phyloP scores from a whole-genome alignment of 2,797 vertebrate genomes.

The Eupleurogrammus muticus region DNA sequence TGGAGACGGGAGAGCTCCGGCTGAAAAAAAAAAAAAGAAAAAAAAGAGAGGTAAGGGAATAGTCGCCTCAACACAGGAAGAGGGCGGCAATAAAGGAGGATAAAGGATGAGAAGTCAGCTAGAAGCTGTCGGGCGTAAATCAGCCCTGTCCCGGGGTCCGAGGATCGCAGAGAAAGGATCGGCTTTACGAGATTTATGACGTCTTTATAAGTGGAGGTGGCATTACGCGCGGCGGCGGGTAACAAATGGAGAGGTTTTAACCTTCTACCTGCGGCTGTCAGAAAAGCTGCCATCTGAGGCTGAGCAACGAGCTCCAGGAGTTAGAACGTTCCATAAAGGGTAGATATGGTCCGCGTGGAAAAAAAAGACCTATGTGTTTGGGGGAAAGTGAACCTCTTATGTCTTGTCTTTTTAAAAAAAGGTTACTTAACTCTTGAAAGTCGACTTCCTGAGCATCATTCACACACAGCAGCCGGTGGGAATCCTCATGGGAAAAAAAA shows the following conservation, averaged over 20 bases:
- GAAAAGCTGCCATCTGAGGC: slow-evolving; percentile 46
- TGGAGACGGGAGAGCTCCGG: slow-evolving; percentile 43
- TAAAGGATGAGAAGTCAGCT: slow-evolving; percentile 73
- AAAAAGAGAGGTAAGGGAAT: slow-evolving; percentile 60
- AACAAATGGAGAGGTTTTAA: slow-evolving; percentile 76
- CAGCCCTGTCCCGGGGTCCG: slow-evolving; percentile 52
- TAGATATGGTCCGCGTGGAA: slow-evolving; percentile 42
- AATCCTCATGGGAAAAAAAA: slow-evolving; percentile 49
- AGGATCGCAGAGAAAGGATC: slow-evolving; percentile 47
- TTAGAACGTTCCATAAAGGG: slow-evolving; percentile 45
- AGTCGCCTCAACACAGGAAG: slow-evolving; percentile 25
- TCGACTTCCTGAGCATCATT: slow-evolving; percentile 49
- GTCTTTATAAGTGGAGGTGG: slow-evolving; percentile 67
- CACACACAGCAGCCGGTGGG: slow-evolving; percentile 34
- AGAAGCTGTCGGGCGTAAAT: slow-evolving; percentile 73
- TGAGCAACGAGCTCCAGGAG: slow-evolving; percentile 54
- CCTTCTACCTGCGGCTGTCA: slow-evolving; percentile 74
- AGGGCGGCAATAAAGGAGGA: slow-evolving; percentile 56
- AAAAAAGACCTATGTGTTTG: slow-evolving; percentile 46
- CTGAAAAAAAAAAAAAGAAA: too few relatives aligned
- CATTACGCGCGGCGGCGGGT: slow-evolving; percentile 64
- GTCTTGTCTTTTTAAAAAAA: slow-evolving; percentile 51
- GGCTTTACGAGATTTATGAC: slow-evolving; percentile 68
- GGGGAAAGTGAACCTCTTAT: slow-evolving; percentile 52
- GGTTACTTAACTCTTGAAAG: slow-evolving; percentile 50